Evolutionary conservation across 23 tunicate species (phyloP), one percentile per base, ranked within the genome.

Genomic region (Ascidia mentula): DNA sequence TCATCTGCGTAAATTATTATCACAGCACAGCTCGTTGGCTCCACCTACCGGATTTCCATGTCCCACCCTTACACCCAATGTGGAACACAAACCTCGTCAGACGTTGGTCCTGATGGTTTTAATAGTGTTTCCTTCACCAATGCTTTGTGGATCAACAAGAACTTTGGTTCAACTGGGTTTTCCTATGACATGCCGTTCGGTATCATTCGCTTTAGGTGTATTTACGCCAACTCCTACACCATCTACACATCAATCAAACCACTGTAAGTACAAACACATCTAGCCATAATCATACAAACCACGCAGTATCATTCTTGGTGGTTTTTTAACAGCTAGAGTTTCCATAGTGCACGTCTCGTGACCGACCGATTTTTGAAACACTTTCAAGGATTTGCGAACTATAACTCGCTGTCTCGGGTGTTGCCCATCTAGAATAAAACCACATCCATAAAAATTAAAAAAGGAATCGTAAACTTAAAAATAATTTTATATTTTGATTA

Each of bases 161-260:
- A 71, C 38, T 53, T 53, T 9, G 75, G 38, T 9, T 22, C 6
- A 46, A 38, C 73, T 0, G 45, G 30, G 0, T 74, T 82, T 0
- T 26, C 65, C 12, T 53, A 53, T 9, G 71, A 69, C 46, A 74
- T 82, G 80, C 72, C 78, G 73, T 32, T 74, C 40, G 80, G 80
- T 0, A 82, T 82, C 72, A 30, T 74, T 8, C 80, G 74, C 59
- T 82, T 82, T 59, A 31, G 45, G 53, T 82, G 87, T 37, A 46
- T 36, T n/a, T 82, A 82, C 33, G 72, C 53, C 7, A 35, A 76
- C 32, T 34, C 59, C 7, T 82, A 82, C 45, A 53, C 32, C 18
- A 33, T 82, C n/a, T 37, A 73, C 35, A 69, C 36, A 40, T 42
- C 53, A 12, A 42, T 42, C 12, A 12, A 15, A 42, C 53, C 53